These are phyloP conservation scores for Microctenopoma lineatum DNA, from an alignment of 2,797 vertebrate species.

Conservation along the genomic window DNA sequence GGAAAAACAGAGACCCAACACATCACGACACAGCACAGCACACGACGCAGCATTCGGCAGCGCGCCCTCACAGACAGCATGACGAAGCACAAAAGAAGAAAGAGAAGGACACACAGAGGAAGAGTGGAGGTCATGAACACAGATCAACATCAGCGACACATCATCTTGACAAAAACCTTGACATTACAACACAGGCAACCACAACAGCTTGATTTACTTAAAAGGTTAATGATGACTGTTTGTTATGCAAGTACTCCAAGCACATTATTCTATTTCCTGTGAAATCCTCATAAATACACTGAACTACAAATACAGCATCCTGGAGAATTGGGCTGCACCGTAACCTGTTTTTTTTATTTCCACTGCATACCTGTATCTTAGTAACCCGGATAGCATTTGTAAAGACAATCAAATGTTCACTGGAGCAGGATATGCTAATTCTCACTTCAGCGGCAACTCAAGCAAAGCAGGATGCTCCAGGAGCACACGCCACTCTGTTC, in stretches of 20 bases:
- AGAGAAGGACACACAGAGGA: background rate
- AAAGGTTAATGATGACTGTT: background rate
- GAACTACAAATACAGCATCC: constrained; percentile 1
- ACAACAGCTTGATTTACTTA: background rate
- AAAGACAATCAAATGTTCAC: constrained; percentile 62
- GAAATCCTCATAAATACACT: background rate
- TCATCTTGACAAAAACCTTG: constrained; percentile 25
- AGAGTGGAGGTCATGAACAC: too few species aligned
- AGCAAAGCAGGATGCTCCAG: constrained; percentile 46
- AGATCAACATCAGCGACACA: background rate
- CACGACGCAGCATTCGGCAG: constrained; percentile 25
- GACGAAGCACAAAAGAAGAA: constrained; percentile 48
- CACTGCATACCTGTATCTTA: constrained; percentile 56
- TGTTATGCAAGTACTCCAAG: background rate
- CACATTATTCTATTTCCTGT: background rate
- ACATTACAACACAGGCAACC: background rate
- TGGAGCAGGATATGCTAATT: constrained; percentile 57
- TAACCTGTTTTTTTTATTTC: background rate
- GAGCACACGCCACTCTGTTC: constrained; percentile 16
- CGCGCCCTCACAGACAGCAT: constrained; percentile 22
- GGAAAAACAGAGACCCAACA: constrained; percentile 47
- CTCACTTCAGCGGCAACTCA: constrained; percentile 43
- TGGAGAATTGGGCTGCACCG: background rate
- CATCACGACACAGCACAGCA: constrained; percentile 55
- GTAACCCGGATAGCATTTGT: constrained; percentile 54